These are phyloP conservation scores for Hyphantria cunea DNA, from an alignment of 1,140 invertebrate genomes.

Conservation along the genomic window DNA sequence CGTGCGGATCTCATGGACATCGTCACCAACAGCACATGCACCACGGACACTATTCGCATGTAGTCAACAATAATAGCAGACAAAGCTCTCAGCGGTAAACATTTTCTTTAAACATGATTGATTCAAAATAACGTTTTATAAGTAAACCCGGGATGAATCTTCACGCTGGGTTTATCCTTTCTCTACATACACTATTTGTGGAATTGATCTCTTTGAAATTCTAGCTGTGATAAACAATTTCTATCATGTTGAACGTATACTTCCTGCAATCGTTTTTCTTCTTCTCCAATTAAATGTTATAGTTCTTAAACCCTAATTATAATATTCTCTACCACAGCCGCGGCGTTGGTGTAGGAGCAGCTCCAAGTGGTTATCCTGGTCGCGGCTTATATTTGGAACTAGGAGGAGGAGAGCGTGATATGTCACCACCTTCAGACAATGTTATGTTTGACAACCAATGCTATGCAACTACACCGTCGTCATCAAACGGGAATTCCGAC, in stretches of 20 bases:
- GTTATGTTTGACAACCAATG: slow-evolving; percentile 96
- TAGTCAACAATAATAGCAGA: slow-evolving; percentile 70
- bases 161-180: too few species aligned
- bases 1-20: slow-evolving; percentile 77
- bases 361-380: slow-evolving; percentile 81
- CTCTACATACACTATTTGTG: too few species aligned
- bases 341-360: slow-evolving; percentile 71
- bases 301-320: background rate
- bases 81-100: slow-evolving; percentile 67
- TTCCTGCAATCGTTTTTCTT: too few species aligned
- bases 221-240: background rate
- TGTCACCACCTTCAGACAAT: slow-evolving; percentile 94
- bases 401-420: slow-evolving; percentile 85
- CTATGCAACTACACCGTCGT: slow-evolving; percentile 95
- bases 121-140: too few species aligned
- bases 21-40: slow-evolving; percentile 74
- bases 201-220: background rate
- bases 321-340: slow-evolving; percentile 40
- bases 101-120: background rate
- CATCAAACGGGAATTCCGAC: slow-evolving; percentile 94
- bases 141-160: too few species aligned
- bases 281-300: too few species aligned
- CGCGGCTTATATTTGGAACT: slow-evolving; percentile 92
- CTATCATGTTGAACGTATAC: too few species aligned
- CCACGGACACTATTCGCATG: slow-evolving; percentile 72